Percentiles rank a stretch among this genome's conserved stretches.
Conservation (phyloP, 2,888 invertebrate species). For the Cylindroiulus punctatus region DNA sequence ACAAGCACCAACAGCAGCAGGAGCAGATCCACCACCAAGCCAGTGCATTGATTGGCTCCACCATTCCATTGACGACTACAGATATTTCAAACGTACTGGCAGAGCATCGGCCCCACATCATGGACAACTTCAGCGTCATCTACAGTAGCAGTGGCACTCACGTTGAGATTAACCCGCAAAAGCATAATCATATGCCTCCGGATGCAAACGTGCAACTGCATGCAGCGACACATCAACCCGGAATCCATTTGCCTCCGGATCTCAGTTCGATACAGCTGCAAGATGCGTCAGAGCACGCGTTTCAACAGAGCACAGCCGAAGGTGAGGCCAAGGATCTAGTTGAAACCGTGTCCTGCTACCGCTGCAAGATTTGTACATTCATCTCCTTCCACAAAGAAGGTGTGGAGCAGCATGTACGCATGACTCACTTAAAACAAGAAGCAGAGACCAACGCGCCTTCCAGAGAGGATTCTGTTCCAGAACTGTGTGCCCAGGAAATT, state of each 20-base stretch:
- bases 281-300: background rate
- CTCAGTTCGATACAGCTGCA: background rate
- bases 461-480: background rate
- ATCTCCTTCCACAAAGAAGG: slow-evolving; percentile 71
- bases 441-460: background rate
- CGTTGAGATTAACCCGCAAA: background rate
- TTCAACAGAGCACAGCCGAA: background rate
- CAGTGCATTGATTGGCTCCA: background rate
- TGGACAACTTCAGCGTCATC: background rate
- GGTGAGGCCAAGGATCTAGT: slow-evolving; percentile 49
- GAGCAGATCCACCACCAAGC: background rate
- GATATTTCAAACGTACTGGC: background rate
- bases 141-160: background rate
- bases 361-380: slow-evolving; percentile 71
- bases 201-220: background rate
- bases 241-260: background rate
- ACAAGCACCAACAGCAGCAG: background rate
- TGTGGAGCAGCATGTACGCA: slow-evolving; percentile 70
- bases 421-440: slow-evolving; percentile 65
- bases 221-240: background rate
- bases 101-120: background rate
- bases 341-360: slow-evolving; percentile 67
- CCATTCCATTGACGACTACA: background rate
- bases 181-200: background rate
- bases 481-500: background rate